Percentiles rank a stretch among this genome's conserved stretches.
Evolutionary conservation across 1,140 invertebrate species (phyloP).

Genomic region (Leptinotarsa texana): DNA sequence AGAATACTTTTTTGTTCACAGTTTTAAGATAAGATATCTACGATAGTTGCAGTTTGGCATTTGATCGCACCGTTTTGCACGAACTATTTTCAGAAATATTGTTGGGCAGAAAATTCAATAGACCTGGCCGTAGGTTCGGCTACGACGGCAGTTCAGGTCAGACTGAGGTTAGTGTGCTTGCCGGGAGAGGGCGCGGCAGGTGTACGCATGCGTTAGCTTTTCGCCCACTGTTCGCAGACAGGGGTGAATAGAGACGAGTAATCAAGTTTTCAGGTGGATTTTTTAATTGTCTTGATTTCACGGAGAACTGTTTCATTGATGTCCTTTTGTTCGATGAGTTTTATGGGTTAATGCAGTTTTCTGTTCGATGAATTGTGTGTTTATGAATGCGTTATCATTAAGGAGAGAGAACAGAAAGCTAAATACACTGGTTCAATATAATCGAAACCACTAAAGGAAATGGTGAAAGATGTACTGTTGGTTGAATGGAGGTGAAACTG

Average conservation of each 20-base stretch:
- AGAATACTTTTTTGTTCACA: constrained; percentile 20
- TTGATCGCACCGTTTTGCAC: neutral
- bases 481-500: too few species aligned
- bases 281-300: constrained; percentile 33
- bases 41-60: constrained; percentile 21
- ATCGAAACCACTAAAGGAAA: too few species aligned
- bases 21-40: constrained; percentile 19
- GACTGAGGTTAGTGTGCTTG: constrained; percentile 45
- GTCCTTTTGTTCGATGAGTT: constrained; percentile 20
- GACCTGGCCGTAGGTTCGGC: constrained; percentile 23
- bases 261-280: constrained; percentile 38
- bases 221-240: constrained; percentile 33
- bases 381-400: too few species aligned
- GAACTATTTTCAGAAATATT: constrained; percentile 19
- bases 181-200: constrained; percentile 44
- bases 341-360: neutral
- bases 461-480: too few species aligned
- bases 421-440: too few species aligned
- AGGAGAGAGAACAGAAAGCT: too few species aligned
- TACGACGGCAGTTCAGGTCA: constrained; percentile 48
- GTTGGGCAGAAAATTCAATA: constrained; percentile 20
- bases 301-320: constrained; percentile 10
- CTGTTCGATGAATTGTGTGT: too few species aligned
- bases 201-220: constrained; percentile 35
- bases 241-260: constrained; percentile 37